Evolutionary conservation across 2,888 invertebrate species (phyloP).

Genomic region (Eupithecia subfuscata): DNA sequence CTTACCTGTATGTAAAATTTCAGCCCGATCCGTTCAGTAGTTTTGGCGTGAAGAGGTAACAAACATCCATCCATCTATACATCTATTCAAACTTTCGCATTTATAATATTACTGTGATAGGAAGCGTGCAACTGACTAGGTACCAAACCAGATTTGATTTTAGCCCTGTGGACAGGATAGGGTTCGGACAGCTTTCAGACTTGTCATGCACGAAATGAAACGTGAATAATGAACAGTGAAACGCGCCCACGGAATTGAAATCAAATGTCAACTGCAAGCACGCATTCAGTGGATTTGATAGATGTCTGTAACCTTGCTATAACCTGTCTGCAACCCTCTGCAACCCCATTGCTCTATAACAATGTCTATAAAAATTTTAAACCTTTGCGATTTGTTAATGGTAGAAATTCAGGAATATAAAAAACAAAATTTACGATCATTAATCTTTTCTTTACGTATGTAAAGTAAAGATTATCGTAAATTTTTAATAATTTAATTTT

Average conservation of each 20-base stretch:
- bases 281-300: slow-evolving; percentile 49
- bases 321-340: neutral
- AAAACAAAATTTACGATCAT: neutral
- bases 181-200: slow-evolving; percentile 45
- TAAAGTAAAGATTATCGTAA: too few species aligned
- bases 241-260: slow-evolving; percentile 61
- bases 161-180: neutral
- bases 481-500: too few species aligned
- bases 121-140: neutral
- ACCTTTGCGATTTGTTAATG: neutral
- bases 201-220: slow-evolving; percentile 62
- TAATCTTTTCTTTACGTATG: too few species aligned
- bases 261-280: slow-evolving; percentile 51
- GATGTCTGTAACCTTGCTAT: slow-evolving; percentile 15
- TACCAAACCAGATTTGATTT: slow-evolving; percentile 7
- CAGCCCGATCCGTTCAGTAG: too few species aligned
- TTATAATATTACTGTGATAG: too few species aligned
- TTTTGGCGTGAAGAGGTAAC: too few species aligned
- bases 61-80: too few species aligned
- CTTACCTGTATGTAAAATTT: too few species aligned
- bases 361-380: neutral
- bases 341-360: neutral
- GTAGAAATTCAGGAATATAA: neutral
- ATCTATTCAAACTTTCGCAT: too few species aligned
- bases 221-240: slow-evolving; percentile 66